Evolutionary conservation across 2,113 vertebrate genomes (phyloP).

Genomic region (Callaeas wilsoni): DNA sequence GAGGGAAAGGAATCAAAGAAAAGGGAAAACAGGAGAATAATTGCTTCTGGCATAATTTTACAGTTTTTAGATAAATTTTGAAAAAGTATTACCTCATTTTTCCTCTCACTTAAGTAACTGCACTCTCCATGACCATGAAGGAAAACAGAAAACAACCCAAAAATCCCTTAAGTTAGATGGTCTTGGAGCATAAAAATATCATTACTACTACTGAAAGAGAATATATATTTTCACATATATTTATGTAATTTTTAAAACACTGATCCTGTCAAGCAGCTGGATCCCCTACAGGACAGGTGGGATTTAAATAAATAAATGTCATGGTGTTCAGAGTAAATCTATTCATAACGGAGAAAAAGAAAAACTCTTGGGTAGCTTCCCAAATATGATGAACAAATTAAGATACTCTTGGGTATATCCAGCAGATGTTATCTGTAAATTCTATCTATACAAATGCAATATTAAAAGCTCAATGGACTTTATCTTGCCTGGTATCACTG

Average conservation of each 20-base stretch:
- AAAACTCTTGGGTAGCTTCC: not conserved
- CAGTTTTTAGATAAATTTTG: not conserved
- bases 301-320: not conserved
- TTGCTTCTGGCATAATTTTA: not conserved
- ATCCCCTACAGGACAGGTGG: not conserved
- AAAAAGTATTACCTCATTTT: not conserved
- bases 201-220: not conserved
- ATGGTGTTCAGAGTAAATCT: not conserved
- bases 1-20: not conserved
- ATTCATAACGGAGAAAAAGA: not conserved
- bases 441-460: not conserved
- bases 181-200: not conserved
- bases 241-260: not conserved
- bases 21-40: not conserved
- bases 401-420: not conserved
- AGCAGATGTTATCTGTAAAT: not conserved
- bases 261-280: not conserved
- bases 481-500: conserved; percentile 10
- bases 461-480: not conserved
- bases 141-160: not conserved
- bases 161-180: not conserved
- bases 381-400: not conserved
- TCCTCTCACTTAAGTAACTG: not conserved
- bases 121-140: not conserved
- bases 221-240: not conserved